These are phyloP conservation scores for Tetragonula clypearis DNA, from an alignment of 1,140 invertebrate species.

Conservation along the genomic window DNA sequence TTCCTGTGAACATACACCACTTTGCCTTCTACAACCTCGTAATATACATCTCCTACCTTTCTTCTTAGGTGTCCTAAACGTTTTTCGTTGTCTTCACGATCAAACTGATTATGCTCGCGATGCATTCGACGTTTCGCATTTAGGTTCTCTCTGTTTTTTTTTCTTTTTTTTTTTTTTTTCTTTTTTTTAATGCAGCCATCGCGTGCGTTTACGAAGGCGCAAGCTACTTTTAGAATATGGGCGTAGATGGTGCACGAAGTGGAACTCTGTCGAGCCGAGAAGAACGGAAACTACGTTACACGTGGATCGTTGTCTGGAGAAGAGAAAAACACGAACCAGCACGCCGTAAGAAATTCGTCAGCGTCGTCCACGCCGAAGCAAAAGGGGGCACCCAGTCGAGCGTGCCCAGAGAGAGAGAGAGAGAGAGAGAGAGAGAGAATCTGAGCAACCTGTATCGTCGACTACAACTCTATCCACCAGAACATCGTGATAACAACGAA, in stretches of 20 bases:
- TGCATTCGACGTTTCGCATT: background rate
- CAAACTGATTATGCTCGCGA: constrained; percentile 2
- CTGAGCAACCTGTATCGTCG: background rate
- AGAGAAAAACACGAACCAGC: background rate
- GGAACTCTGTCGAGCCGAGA: background rate
- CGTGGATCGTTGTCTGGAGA: background rate
- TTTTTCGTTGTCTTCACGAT: constrained; percentile 10
- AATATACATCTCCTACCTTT: background rate
- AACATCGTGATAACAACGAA: constrained; percentile 9
- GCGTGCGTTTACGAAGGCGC: background rate
- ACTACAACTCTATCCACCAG: constrained; percentile 35
- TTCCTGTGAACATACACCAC: background rate
- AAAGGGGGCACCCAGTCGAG: constrained; percentile 4
- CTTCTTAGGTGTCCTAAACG: background rate
- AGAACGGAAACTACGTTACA: background rate
- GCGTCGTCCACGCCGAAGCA: background rate
- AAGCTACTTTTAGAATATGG: background rate
- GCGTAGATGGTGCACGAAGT: background rate
- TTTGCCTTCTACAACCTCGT: background rate
- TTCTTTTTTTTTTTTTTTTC: too few relatives aligned
- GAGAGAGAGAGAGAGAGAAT: background rate
- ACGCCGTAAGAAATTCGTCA: background rate
- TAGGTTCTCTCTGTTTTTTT: background rate
- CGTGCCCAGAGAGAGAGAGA: background rate
- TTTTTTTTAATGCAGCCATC: background rate